Base-by-base conservation (phyloP, 2,797 vertebrate species). In the Lagodon rhomboides region DNA sequence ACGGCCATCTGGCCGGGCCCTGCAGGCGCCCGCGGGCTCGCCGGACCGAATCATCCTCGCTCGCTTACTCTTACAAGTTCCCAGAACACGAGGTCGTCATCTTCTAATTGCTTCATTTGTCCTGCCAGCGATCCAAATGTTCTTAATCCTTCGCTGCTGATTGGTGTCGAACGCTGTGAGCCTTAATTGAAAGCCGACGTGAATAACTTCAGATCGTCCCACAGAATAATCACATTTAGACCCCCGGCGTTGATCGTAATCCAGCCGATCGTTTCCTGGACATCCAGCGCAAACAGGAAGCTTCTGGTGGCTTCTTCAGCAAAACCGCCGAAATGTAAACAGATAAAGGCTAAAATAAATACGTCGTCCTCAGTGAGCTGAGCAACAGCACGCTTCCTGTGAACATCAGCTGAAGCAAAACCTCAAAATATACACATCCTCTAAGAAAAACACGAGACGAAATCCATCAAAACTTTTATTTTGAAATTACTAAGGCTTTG, bases 1-100 rank as follows among this genome's bases (percentile, higher is more conserved):
- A 88, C 66, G 23, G 60, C 66, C 80, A 80, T 87, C 87, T 85
- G 88, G 78, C 46, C 51, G 5, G 82, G 56, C 3, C 82, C 79
- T 53, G 61, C 72, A 82, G 87, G 78, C 78, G 46, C 67, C 64
- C 46, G 46, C 12, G 18, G 63, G 79, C 68, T 80, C 71, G 79
- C 81, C 54, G 63, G 66, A 67, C 72, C 47, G 58, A 80, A 85
- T 84, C 75, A 87, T 17, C 62, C 67, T 50, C 53, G 27, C 70
- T 71, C 7, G 34, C 66, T 65, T 63, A 23, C 66, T 68, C 54
- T 70, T 62, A 30, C 55, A 60, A 25, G 46, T 47, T 70, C 75
- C 60, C 30, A 5, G 23, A 73, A 30, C 27, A 20, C n/a, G 9
- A 41, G 41, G 56, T 17, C 34, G 22, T 22, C 58, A 18, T 66